Evolutionary conservation across 2,113 vertebrate species (phyloP).

Genomic region (Xerus inauris): DNA sequence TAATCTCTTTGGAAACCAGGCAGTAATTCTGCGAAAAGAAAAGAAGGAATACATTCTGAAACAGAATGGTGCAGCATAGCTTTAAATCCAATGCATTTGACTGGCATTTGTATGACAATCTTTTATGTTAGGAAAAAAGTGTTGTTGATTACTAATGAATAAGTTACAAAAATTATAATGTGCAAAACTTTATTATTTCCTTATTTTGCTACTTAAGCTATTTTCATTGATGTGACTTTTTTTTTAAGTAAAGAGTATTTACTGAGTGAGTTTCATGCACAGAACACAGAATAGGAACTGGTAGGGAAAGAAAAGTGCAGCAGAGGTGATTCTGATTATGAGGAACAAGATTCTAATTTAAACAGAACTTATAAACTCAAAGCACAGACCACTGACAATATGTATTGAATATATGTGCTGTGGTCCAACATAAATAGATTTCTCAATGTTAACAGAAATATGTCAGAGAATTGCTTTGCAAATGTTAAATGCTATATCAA

Average conservation of each 20-base stretch:
- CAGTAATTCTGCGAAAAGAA: neutral
- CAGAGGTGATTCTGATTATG: neutral
- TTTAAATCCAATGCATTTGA: neutral
- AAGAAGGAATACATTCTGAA: neutral
- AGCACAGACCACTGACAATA: neutral
- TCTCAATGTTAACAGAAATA: slow-evolving; percentile 29
- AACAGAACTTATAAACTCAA: neutral
- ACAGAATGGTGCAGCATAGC: neutral
- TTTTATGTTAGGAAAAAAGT: neutral
- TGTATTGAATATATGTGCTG: neutral
- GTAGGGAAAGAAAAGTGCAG: neutral
- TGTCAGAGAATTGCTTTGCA: slow-evolving; percentile 33
- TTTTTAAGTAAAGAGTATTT: slow-evolving; percentile 5
- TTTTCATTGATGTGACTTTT: neutral
- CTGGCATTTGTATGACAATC: neutral
- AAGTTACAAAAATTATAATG: neutral
- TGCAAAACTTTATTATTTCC: neutral
- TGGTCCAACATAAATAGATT: slow-evolving; percentile 32
- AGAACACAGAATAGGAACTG: neutral
- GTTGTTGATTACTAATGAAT: neutral
- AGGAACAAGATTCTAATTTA: neutral
- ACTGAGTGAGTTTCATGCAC: neutral
- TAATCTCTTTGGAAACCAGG: slow-evolving; percentile 30
- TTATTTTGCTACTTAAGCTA: neutral
- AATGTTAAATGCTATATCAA: slow-evolving; percentile 51